A percentile compares a stretch with the other conserved stretches of the same genome.
phyloP scores from a whole-genome alignment of 1,140 invertebrate species.

The Venustaconcha ellipsiformis region DNA sequence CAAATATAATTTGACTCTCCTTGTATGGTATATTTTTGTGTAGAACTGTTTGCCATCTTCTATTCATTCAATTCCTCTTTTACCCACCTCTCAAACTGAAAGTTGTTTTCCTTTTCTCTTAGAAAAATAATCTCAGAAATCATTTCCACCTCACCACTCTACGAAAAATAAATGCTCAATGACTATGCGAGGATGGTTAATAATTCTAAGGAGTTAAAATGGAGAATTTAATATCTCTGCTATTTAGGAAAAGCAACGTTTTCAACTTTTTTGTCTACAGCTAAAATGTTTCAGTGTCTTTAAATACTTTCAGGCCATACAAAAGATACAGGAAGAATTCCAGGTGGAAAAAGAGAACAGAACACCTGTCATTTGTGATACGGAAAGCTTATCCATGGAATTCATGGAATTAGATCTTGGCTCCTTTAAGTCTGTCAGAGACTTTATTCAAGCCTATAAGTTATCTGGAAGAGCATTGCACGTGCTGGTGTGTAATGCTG shows the following conservation, averaged over 20 bases:
- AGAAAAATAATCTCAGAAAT: too few relatives aligned
- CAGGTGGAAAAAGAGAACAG: neutral
- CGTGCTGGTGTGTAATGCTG: conserved; percentile 35
- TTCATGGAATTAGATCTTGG: conserved; percentile 28
- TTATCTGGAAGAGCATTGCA: conserved; percentile 15
- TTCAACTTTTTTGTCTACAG: neutral
- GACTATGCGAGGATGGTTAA: too few relatives aligned
- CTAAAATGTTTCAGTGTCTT: neutral
- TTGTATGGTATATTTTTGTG: too few relatives aligned
- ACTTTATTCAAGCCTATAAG: conserved; percentile 25
- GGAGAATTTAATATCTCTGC: neutral
- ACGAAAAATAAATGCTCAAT: too few relatives aligned
- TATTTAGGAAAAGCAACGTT: neutral
- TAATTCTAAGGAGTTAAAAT: neutral
- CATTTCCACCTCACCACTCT: too few relatives aligned
- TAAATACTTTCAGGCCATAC: conserved; percentile 15
- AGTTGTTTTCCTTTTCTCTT: too few relatives aligned
- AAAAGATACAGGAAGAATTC: conserved; percentile 29
- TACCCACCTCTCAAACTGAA: too few relatives aligned
- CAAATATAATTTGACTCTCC: too few relatives aligned
- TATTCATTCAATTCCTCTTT: too few relatives aligned
- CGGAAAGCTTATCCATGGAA: conserved; percentile 14
- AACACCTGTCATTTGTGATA: neutral
- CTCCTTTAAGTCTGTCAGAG: conserved; percentile 14
- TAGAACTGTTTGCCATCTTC: too few relatives aligned